Percentiles rank a stretch among this genome's conserved stretches.
Evolutionary conservation across 1,140 invertebrate species (phyloP).

Genomic region (Nephila pilipes): DNA sequence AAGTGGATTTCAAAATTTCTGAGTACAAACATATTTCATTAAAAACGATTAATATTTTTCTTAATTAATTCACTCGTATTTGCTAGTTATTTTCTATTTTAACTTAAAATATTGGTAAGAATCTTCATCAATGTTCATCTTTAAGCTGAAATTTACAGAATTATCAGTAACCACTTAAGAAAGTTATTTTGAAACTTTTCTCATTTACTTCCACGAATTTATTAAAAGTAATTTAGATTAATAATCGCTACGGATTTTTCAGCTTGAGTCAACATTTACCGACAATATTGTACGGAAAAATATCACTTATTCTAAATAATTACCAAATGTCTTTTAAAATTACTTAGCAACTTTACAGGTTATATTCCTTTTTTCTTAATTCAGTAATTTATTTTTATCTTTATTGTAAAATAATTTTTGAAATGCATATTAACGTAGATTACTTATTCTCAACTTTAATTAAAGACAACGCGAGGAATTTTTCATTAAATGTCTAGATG

Average conservation of each 20-base stretch:
- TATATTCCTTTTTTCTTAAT: background rate
- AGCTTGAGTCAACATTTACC: background rate
- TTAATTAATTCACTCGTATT: too few species aligned
- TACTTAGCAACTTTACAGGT: background rate
- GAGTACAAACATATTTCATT: too few species aligned
- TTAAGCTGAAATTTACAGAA: too few species aligned
- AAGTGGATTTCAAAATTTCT: too few species aligned
- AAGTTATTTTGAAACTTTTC: too few species aligned
- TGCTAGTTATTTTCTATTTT: too few species aligned
- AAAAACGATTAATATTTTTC: too few species aligned
- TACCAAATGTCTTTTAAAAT: constrained; percentile 1
- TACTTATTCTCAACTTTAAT: background rate
- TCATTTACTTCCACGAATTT: too few species aligned
- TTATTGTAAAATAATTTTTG: background rate
- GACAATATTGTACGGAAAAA: background rate
- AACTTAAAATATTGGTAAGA: too few species aligned
- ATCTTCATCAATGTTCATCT: too few species aligned
- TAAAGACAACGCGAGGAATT: background rate
- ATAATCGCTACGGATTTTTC: background rate
- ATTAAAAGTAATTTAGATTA: too few species aligned
- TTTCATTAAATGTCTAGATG: background rate
- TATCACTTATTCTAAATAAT: background rate
- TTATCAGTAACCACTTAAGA: too few species aligned
- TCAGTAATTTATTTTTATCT: background rate
- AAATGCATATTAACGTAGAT: background rate